Base-by-base conservation (phyloP, 2,113 vertebrate genomes). In the Nematolebias whitei region DNA sequence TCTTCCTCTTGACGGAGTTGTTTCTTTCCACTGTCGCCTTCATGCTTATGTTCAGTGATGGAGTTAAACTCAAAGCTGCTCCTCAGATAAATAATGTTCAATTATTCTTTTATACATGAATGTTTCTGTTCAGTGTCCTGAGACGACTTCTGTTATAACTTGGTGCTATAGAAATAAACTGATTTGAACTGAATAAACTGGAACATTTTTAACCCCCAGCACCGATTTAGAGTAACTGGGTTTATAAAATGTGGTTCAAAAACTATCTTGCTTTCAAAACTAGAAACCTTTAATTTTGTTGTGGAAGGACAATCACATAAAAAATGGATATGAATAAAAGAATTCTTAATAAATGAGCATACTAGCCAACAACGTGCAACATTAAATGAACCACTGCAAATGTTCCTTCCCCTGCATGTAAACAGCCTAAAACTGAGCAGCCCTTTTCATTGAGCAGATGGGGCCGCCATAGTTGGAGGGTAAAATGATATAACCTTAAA, bases 401-500 rank as follows among this genome's bases (percentile, higher is more conserved):
- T 68, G n/a, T 67, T 16, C 41, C 55, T 67, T 70, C 40, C 63
- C 54, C n/a, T 26, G 13, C 40, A 50, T 52, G 11, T 24, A 43
- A 40, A 20, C 67, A 63, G 62, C 65, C 81, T 72, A 76, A 82
- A 87, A 73, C 74, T 82, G 77, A 76, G 61, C 61, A 62, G 62
- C 50, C 60, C 68, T 84, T 78, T 60, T 71, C 68, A 77, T 78
- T 2, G 58, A 82, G 56, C 86, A 89, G 88, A 88, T 88, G 85
- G n/a, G 86, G 80, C 59, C 63, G 73, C 68, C 63, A 74, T 60
- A 85, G 82, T 74, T 83, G 73, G 85, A 84, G 76, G 80, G 84
- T 85, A 87, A 90, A 87, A 87, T 86, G 85, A 88, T 91, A 80
- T 89, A 88, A 90, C 91, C 87, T 90, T 91, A 87, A 91, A 91